Base-by-base conservation (phyloP, 2,888 invertebrate genomes). In the Mimachlamys varia region DNA sequence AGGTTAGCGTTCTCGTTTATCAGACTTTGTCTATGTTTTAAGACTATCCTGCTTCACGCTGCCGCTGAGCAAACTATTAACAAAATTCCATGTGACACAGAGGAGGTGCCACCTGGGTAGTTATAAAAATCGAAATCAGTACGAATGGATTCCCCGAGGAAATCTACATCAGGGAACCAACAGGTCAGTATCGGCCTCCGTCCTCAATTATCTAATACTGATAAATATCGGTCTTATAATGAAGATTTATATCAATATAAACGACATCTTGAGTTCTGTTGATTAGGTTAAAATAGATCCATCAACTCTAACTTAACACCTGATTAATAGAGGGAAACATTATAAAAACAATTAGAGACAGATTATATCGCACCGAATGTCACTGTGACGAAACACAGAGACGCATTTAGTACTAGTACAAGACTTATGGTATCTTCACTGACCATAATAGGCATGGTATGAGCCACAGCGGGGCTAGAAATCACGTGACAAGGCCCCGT, bases 11-110 rank as follows among this genome's bases (percentile, higher is more conserved):
- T 1, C 76, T 76, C 76, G 76, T 76, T 76, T 76, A 76, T 76
- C 76, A 76, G 76, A 76, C 76, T 76, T 76, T 76, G 76, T 76
- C 76, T 76, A 27, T 33, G 12, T 27, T 76, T 33, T 33, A 76
- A 76, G 33, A 15, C 76, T 27, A 13, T 33, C 76, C 33, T 76
- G 76, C 27, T 76, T 22, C 76, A 15, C 22, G 7, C 27, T 76
- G 76, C 7, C 44, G 3, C 44, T 44, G 44, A 44, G 44, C 44
- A 44, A 44, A 76, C 76, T 76, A 76, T 76, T 76, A 76, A n/a
- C n/a, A n/a, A n/a, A 76, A 76, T 76, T 76, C 33, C 12, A 76
- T 15, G 76, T 27, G 27, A 76, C 76, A 12, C 33, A 12, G 5
- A 22, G 76, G 76, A 33, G 27, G 76, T 76, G 19, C 76, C 76